Evolutionary conservation across 2,113 vertebrate species (phyloP).

Genomic region (Apeltes quadracus): DNA sequence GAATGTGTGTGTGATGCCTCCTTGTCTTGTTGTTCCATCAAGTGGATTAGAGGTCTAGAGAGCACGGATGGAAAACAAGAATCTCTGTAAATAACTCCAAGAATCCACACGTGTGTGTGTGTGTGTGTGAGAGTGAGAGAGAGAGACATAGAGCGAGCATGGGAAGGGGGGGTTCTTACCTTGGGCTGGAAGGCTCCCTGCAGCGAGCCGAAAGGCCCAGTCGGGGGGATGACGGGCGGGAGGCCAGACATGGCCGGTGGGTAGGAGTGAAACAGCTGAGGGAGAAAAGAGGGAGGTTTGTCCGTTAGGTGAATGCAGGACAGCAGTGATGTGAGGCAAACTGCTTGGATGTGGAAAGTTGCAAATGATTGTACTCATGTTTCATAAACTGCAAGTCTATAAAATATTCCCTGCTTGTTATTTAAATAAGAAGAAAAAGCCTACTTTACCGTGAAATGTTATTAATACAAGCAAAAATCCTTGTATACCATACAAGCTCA

Average conservation of each 20-base stretch:
- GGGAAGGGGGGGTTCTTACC: no score
- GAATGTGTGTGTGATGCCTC: slow-evolving; percentile 93
- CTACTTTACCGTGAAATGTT: slow-evolving; percentile 57
- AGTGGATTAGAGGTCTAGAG: slow-evolving; percentile 95
- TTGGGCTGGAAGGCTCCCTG: slow-evolving; percentile 99
- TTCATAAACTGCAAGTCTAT: slow-evolving; percentile 21
- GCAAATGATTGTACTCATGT: slow-evolving; percentile 28
- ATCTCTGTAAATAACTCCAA: slow-evolving; percentile 21
- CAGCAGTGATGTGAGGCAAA: background rate
- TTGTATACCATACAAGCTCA: slow-evolving; percentile 47
- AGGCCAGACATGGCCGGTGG: slow-evolving; percentile 94
- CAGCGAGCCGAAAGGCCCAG: slow-evolving; percentile 93
- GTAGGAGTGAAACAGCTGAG: slow-evolving; percentile 97
- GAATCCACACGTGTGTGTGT: background rate
- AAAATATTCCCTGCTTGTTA: slow-evolving; percentile 30
- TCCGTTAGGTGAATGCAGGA: background rate
- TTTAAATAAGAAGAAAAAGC: slow-evolving; percentile 31
- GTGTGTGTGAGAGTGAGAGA: background rate
- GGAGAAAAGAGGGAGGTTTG: slow-evolving; percentile 47
- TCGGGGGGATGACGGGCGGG: slow-evolving; percentile 95
- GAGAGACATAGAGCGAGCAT: no score
- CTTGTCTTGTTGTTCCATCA: slow-evolving; percentile 92
- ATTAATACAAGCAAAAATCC: slow-evolving; percentile 49
- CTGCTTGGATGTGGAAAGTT: slow-evolving; percentile 14
- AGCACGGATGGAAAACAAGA: slow-evolving; percentile 38